Evolutionary conservation across 2,797 vertebrate species (phyloP), one percentile per base, ranked within the genome.

Genomic region (Manis pentadactyla): DNA sequence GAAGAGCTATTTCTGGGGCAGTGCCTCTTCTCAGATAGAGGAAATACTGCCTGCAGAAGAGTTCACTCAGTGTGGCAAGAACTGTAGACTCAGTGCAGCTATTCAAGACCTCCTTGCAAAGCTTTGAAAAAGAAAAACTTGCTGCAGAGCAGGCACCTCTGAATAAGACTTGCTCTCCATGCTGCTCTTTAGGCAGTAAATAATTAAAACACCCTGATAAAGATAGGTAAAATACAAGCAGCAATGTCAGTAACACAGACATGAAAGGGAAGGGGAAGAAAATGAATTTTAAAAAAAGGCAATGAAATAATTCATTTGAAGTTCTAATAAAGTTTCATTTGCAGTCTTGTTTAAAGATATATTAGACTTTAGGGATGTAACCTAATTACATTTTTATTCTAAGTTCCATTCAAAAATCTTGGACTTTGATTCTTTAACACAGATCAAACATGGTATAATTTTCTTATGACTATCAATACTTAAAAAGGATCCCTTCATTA

Each of bases 381-480:
- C 98, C 98, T 98, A 99, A 99, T 98, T 99, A 98, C 98, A 98
- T 98, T 98, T 98, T 98, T 98, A 98, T 98, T 98, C 98, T 98
- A 97, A 98, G 97, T 98, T 98, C 98, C 98, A 98, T 97, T 98
- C 98, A 98, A 98, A 98, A 98, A 98, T 97, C 97, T 97, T 93
- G 97, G 98, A 98, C 98, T 98, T 98, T 98, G 98, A 98, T 98
- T 98, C 98, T 98, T 98, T 98, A 98, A 98, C 97, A 98, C 96
- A 98, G 98, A 98, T 98, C 98, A 99, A 98, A 98, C 98, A 99
- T 97, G 97, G 98, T 98, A 98, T 99, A 99, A 99, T 99, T 99
- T 99, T 99, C 98, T 98, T 97, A 97, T 99, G 99, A 99, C 98
- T 99, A 99, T 99, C 98, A 99, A 99, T 99, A 99, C 98, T 99